A percentile compares a stretch with the other conserved stretches of the same genome.
phyloP scores from a whole-genome alignment of 1,140 invertebrate species.

The Sycophila sp. region DNA sequence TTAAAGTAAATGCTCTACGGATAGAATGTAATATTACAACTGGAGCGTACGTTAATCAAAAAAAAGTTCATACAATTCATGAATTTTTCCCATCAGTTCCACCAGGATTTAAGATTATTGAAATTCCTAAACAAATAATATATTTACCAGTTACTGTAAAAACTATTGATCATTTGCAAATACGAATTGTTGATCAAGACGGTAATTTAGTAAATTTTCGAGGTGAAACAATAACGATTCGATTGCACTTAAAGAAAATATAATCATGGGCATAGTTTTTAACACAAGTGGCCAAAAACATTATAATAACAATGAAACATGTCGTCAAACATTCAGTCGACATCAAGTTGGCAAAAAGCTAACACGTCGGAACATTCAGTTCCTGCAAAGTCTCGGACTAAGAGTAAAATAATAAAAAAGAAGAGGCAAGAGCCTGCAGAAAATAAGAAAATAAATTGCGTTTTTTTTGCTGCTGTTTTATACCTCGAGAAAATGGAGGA shows the following conservation, averaged over 20 bases:
- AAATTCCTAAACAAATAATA: slow-evolving; percentile 40
- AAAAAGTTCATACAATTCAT: slow-evolving; percentile 36
- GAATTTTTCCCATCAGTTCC: slow-evolving; percentile 43
- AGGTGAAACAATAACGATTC: slow-evolving; percentile 46
- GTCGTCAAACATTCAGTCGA: slow-evolving; percentile 30
- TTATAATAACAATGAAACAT: neutral
- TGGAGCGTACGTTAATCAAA: slow-evolving; percentile 12
- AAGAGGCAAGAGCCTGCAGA: neutral
- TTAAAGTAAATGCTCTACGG: slow-evolving; percentile 41
- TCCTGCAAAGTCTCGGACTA: slow-evolving; percentile 39
- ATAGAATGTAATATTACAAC: slow-evolving; percentile 42
- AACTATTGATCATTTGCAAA: slow-evolving; percentile 26
- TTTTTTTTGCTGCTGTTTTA: neutral
- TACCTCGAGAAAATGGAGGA: neutral
- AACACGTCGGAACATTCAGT: slow-evolving; percentile 38
- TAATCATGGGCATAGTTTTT: slow-evolving; percentile 16
- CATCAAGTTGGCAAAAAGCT: slow-evolving; percentile 13
- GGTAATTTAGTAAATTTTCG: slow-evolving; percentile 39
- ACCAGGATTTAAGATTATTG: slow-evolving; percentile 47
- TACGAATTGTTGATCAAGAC: slow-evolving; percentile 40
- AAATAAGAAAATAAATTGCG: neutral
- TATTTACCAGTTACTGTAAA: slow-evolving; percentile 31
- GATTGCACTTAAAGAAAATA: slow-evolving; percentile 26
- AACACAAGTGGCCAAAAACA: neutral
- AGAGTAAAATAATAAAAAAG: slow-evolving; percentile 5